These are phyloP conservation scores for Tetragnatha versicolor DNA, from an alignment of 1,140 invertebrate species.

Conservation along the genomic window DNA sequence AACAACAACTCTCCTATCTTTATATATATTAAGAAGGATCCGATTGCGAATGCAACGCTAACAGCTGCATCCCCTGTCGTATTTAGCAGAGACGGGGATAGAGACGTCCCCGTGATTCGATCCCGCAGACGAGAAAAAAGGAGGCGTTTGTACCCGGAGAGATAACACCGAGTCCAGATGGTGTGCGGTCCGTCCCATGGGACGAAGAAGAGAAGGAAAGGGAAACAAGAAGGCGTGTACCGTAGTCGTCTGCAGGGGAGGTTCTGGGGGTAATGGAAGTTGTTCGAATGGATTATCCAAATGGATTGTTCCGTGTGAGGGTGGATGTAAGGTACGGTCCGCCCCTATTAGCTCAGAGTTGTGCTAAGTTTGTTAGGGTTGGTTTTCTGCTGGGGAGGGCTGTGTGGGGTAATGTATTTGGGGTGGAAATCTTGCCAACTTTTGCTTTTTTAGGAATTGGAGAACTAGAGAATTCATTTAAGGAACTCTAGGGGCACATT, in stretches of 20 bases:
- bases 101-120: neutral
- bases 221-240: neutral
- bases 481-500: too few species aligned
- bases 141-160: neutral
- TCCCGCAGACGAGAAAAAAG: neutral
- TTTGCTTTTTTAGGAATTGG: too few species aligned
- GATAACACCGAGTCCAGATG: constrained; percentile 26
- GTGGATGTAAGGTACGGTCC: too few species aligned
- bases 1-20: too few species aligned
- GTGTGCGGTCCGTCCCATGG: neutral
- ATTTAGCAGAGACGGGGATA: neutral
- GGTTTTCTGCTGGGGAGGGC: too few species aligned
- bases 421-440: too few species aligned
- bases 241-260: neutral
- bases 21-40: too few species aligned
- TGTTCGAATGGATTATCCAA: constrained; percentile 19
- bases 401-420: too few species aligned
- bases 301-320: neutral
- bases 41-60: too few species aligned
- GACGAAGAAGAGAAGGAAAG: neutral
- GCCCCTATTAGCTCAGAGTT: too few species aligned
- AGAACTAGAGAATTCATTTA: too few species aligned
- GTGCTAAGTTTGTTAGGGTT: too few species aligned
- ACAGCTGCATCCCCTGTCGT: neutral
- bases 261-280: constrained; percentile 7